Conservation (phyloP, 2,888 invertebrate genomes). For the Monopis laevigella region DNA sequence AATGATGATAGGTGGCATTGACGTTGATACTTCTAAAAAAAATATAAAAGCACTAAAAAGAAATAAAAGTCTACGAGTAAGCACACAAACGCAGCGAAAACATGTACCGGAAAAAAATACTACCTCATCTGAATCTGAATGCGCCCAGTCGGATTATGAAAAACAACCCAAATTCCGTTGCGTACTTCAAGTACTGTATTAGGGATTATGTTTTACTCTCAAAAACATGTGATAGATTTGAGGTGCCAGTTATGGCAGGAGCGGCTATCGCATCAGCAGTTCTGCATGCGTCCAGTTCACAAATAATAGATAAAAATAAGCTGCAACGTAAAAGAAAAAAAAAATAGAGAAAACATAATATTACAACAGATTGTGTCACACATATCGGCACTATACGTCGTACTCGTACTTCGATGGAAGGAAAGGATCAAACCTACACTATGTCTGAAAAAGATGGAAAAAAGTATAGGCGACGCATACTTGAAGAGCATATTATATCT, state of each 20-base stretch:
- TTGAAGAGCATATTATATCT: constrained; percentile 15
- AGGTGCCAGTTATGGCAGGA: constrained; percentile 16
- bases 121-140: constrained; percentile 10
- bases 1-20: constrained; percentile 14
- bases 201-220: constrained; percentile 13
- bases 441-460: constrained; percentile 12
- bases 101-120: constrained; percentile 3
- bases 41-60: constrained; percentile 11
- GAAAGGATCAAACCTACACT: constrained; percentile 13
- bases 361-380: background rate
- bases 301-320: constrained; percentile 14
- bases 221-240: constrained; percentile 16
- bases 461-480: constrained; percentile 8
- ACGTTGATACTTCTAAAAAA: constrained; percentile 10
- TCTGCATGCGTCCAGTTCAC: constrained; percentile 12
- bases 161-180: constrained; percentile 1
- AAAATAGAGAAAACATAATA: constrained; percentile 3
- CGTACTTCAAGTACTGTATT: background rate
- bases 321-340: constrained; percentile 12
- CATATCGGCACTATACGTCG: constrained; percentile 14
- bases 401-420: constrained; percentile 14
- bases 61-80: too few species aligned
- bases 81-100: too few species aligned
- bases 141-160: constrained; percentile 6
- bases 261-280: constrained; percentile 17